phyloP scores from a whole-genome alignment of 2,888 invertebrate species.

The Eupithecia abbreviata region DNA sequence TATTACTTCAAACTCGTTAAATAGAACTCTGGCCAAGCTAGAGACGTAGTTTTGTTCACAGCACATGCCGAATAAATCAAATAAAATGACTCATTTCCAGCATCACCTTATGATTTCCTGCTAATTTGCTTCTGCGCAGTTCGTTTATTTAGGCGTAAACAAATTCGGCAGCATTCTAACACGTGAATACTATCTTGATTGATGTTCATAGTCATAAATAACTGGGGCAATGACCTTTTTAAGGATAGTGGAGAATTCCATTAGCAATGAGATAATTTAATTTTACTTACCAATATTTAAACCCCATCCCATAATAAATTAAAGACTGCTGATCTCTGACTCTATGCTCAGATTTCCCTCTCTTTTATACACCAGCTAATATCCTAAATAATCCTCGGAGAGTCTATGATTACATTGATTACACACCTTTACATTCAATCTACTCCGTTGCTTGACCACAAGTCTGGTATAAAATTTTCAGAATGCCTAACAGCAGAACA shows the following conservation, averaged over 20 bases:
- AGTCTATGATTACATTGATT: neutral
- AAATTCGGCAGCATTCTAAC: slow-evolving; percentile 18
- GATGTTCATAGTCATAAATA: slow-evolving; percentile 6
- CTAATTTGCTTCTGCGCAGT: slow-evolving; percentile 52
- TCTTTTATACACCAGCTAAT: neutral
- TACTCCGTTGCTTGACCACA: neutral
- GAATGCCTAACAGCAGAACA: slow-evolving; percentile 86
- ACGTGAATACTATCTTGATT: slow-evolving; percentile 13
- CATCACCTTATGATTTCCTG: slow-evolving; percentile 48
- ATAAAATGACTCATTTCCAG: slow-evolving; percentile 53
- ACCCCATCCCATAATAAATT: neutral
- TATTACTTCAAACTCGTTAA: neutral
- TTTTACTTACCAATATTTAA: neutral
- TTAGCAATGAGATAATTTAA: neutral
- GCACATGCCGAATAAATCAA: slow-evolving; percentile 35
- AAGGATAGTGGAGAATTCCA: slow-evolving; percentile 14
- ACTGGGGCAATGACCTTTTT: slow-evolving; percentile 3
- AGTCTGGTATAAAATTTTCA: slow-evolving; percentile 49
- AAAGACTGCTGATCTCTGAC: neutral
- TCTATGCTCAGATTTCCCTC: neutral
- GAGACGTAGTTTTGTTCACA: neutral
- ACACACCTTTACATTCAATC: neutral
- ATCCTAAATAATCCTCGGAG: neutral
- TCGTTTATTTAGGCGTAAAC: slow-evolving; percentile 39
- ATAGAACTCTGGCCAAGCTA: neutral